Base-by-base conservation (phyloP, 2,797 vertebrate genomes). In the Eutrigla gurnardus region DNA sequence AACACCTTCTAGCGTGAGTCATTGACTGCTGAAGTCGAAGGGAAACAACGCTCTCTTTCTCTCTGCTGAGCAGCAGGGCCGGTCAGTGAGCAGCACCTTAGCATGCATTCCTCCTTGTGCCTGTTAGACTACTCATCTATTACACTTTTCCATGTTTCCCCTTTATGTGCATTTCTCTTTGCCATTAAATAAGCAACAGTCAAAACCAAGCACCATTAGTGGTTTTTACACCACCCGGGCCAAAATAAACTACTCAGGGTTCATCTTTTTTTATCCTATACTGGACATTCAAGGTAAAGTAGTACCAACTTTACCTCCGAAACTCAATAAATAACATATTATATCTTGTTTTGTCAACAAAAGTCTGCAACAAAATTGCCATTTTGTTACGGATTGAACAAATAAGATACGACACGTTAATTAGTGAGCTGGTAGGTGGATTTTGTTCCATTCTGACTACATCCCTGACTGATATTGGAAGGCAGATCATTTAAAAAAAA, bases 1-100 rank as follows among this genome's bases (percentile, higher is more conserved):
- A 86, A 89, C 91, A 90, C 58, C 80, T 86, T 88, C 65, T 80
- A 75, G 78, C 12, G 63, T 93, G 93, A 94, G 88, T 93, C 92
- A 93, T 7, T 58, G 85, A 45, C 74, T 79, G 82, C 60, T 0
- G 85, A 92, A 75, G 85, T 65, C 65, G 5, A 69, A 69, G 75
- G 59, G 68, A 89, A 90, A 92, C 89, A 91, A 83, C 62, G 0
- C 65, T 10, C 50, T 71, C 75, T 79, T 79, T 89, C 82, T 89
- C 61, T 62, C n/a, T 43, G 54, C 73, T 32, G 62, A 79, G 79
- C 70, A 50, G 74, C 10, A 3, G 8, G 39, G 64, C 66, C 4
- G 69, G 73, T 65, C 70, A 63, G 60, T 3, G 18, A 77, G 53
- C 53, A 77, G 53, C 53, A 70, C 67, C 78, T 70, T 33, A 18